Evolutionary conservation across 30 jellyfish, hydroid and myxozoan species (phyloP).

Genomic region (Aurelia aurita): DNA sequence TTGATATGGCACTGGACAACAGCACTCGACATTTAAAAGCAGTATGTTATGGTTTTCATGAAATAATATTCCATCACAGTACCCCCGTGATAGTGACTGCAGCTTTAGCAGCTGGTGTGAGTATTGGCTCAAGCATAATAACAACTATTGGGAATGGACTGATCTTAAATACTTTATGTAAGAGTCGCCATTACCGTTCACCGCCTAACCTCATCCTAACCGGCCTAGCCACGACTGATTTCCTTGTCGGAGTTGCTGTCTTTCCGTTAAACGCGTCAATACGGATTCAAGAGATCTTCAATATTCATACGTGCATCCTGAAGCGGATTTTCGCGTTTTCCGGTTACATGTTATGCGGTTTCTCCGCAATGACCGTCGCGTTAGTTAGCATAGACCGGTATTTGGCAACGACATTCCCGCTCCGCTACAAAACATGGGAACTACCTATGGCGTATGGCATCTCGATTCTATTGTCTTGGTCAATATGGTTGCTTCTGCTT

Average conservation of each 20-base stretch:
- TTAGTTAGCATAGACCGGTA: slow-evolving; percentile 32
- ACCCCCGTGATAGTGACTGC: background rate
- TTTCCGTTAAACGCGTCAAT: slow-evolving; percentile 6
- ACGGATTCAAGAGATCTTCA: slow-evolving; percentile 1
- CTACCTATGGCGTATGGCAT: background rate
- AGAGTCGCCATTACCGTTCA: background rate
- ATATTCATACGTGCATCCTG: slow-evolving; percentile 10
- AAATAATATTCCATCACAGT: background rate
- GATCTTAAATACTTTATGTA: background rate
- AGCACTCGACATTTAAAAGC: background rate
- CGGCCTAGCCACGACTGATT: slow-evolving; percentile 8
- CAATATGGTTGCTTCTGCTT: background rate
- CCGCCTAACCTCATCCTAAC: slow-evolving; percentile 10
- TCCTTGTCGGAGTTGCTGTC: slow-evolving; percentile 17
- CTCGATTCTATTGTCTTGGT: background rate
- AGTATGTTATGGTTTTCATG: background rate
- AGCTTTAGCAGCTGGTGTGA: background rate
- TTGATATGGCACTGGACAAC: background rate
- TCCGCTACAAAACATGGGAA: background rate
- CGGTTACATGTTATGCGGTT: slow-evolving; percentile 30
- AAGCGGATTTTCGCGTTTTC: background rate
- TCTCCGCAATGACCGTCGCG: slow-evolving; percentile 8
- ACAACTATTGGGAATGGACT: background rate
- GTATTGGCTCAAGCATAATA: background rate
- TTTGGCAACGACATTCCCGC: slow-evolving; percentile 29